Base-by-base conservation (phyloP, 2,113 vertebrate species). In the Alligator mississippiensis region DNA sequence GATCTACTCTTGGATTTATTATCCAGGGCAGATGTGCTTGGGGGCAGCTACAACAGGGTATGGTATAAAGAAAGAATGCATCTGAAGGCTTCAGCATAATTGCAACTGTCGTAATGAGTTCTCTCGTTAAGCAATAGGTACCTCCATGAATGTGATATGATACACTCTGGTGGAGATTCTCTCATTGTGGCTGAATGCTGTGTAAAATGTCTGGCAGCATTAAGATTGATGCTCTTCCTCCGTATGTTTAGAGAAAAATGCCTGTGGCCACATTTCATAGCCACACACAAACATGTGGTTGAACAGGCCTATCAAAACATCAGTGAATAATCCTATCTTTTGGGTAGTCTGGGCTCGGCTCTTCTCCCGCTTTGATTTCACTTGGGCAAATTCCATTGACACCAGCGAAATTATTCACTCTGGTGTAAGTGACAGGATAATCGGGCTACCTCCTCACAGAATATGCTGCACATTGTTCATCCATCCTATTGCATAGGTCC, bases 121-220 rank as follows among this genome's bases (percentile, higher is more conserved):
- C 6, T 60, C 59, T 18, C 17, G 16, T 60, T 15, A 5, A 60
- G 9, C 34, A 5, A n/a, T 9, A 0, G 1, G 6, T 25, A 27
- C 59, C 88, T 24, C 19, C 12, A 28, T 16, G n/a, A 2, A 34
- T 54, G n/a, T 28, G n/a, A 38, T 34, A 72, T 0, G 0, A 66
- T n/a, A 19, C 21, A 1, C 4, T 0, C 2, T 14, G 58, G 57
- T 59, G 58, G 21, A 21, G 66, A 24, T 18, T 9, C 12, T 76
- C 22, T 77, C 24, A 2, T 10, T 0, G 1, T n/a, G 58, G 15
- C 63, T 0, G 4, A 81, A 58, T 1, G 1, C 0, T 1, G 28
- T 81, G 57, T 62, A 63, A 82, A 88, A 80, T 5, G 58, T 59
- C 66, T 83, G 74, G 60, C 75, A 85, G 78, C 85, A 10, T 80